Evolutionary conservation across 2,113 vertebrate species (phyloP), one percentile per base, ranked within the genome.

Genomic region (Rhynchomys soricoides): DNA sequence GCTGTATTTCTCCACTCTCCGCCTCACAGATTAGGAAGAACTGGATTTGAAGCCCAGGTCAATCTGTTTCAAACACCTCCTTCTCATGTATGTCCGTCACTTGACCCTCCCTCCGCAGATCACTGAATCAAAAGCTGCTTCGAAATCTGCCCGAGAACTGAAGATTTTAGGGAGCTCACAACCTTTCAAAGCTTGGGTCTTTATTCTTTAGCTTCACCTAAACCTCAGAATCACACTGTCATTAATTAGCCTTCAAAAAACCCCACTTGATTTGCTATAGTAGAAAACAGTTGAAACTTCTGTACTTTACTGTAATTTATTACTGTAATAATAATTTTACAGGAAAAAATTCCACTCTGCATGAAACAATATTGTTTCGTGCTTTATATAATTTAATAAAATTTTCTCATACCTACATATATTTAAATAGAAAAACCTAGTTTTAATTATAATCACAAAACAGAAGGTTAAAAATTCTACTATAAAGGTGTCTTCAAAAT

Each of bases 401-500:
- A 93, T 55, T 86, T 94, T 96, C 48, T 95, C 93, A 57, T 70
- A 91, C 73, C 82, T 95, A 93, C 13, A 93, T 79, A 85, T 71
- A 95, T 50, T 93, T 62, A 97, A 95, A 93, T 55, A 93, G 7
- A 11, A 89, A 92, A 45, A 86, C 17, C 70, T 74, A 92, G 40
- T 91, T 74, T 97, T 87, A 96, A 97, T 66, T 95, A 81, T 70
- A 87, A 92, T 90, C 86, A 94, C 19, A 50, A 93, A 73, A 24
- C 22, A 55, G 88, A 43, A 97, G 96, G 89, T 94, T 77, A 75
- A n/a, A 94, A 96, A 94, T 16, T 75, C 43, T 88, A 70, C 22
- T 97, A n/a, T 40, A 77, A 97, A 96, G 43, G 34, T 82, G 81
- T 74, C 64, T 95, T 88, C 78, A 77, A 91, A 97, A 75, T 95